Evolutionary conservation across 1,140 invertebrate genomes (phyloP), one percentile per base, ranked within the genome.

Genomic region (Orchestia grillus): DNA sequence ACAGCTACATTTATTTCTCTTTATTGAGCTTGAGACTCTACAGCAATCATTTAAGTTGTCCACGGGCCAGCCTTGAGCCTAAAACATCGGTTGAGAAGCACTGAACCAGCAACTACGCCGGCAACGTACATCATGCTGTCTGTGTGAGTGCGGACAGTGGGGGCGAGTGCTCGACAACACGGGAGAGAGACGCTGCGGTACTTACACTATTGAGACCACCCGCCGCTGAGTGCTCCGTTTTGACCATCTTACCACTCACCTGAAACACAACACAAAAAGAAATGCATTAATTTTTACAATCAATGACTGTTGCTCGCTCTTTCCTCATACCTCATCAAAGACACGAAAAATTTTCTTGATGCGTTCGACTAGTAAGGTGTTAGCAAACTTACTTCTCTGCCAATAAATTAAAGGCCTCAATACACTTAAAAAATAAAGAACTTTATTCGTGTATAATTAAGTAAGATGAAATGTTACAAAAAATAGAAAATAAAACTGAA

Each of bases 171-270:
- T 77, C 62, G 62, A 77, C 62, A 77, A 77, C 62, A 77, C 28
- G 62, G 62, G 62, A 77, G 62, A 28, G 62, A 77, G 62, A 28
- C 92, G 41, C 92, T 45, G 6, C 92, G 44, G 43, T 94, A 94
- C 92, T 94, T 47, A 94, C 92, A 94, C 92, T 94, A 94, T 94
- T 94, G 92, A 94, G 92, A 94, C 43, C 92, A 94, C 92, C 92
- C 92, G 92, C 40, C 92, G 92, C 92, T 94, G 92, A 45, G 92
- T 45, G 92, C 44, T 94, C 92, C 92, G 92, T 94, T 94, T 94
- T 94, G 92, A 94, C 92, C 92, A 94, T 94, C 92, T 94, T 94
- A 94, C 92, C 92, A 94, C 92, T 94, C 92, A 94, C 92, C 92
- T 94, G 92, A 8, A 94, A 45, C 41, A 40, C 1, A 90, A 90